Conservation (phyloP, 1,140 invertebrate species). For the Mya arenaria region DNA sequence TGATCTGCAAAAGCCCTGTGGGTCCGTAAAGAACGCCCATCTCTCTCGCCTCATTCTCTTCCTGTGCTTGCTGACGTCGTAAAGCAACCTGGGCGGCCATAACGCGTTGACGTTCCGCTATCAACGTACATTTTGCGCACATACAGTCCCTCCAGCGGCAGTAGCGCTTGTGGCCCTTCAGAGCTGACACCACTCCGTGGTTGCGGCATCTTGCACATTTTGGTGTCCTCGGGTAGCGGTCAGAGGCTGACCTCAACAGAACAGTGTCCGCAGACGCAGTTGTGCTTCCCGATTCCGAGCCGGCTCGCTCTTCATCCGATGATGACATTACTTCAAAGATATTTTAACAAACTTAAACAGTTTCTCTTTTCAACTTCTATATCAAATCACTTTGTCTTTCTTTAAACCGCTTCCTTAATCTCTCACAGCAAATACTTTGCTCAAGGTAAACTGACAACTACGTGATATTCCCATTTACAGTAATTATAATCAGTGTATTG, state of each 20-base stretch:
- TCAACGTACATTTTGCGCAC: constrained; percentile 97
- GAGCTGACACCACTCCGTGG: constrained; percentile 96
- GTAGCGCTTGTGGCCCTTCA: constrained; percentile 96
- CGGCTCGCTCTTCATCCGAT: constrained; percentile 60
- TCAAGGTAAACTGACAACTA: no score
- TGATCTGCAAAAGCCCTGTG: constrained; percentile 77
- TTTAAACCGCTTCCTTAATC: no score
- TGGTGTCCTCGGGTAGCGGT: constrained; percentile 94
- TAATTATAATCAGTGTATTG: no score
- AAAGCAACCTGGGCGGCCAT: constrained; percentile 94
- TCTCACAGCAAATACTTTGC: no score
- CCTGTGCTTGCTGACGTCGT: constrained; percentile 85
- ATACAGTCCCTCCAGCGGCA: constrained; percentile 86
- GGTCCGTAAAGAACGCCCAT: constrained; percentile 92
- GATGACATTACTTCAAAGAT: constrained; percentile 37
- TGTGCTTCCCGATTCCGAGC: constrained; percentile 3
- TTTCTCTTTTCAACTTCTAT: no score
- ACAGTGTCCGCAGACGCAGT: constrained; percentile 23
- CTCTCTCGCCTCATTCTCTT: constrained; percentile 98
- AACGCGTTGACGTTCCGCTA: constrained; percentile 96
- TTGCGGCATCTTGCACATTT: constrained; percentile 98
- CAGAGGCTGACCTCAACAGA: constrained; percentile 88
- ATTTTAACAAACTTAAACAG: no score
- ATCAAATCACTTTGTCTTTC: no score
- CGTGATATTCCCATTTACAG: no score